Conservation (phyloP, 1,140 invertebrate genomes). For the Zaprionus ghesquierei region DNA sequence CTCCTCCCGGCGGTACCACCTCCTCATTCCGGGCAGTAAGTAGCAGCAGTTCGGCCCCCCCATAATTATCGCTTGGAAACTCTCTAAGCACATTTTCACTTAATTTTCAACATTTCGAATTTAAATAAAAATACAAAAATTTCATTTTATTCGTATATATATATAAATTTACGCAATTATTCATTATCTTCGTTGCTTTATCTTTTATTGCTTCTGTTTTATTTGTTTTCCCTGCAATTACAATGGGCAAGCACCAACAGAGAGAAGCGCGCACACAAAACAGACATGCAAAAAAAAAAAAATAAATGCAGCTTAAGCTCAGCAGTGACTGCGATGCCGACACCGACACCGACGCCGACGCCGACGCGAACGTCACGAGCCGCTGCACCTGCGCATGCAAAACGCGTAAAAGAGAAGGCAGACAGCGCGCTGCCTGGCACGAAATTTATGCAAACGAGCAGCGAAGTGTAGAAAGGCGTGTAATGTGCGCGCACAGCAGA, state of each 20-base stretch:
- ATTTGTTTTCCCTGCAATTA: constrained; percentile 61
- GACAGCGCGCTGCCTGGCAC: constrained; percentile 53
- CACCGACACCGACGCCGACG: not conserved
- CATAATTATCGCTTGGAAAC: constrained; percentile 45
- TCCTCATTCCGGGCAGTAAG: not conserved
- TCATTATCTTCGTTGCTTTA: constrained; percentile 14
- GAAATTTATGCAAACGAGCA: constrained; percentile 80
- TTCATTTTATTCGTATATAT: constrained; percentile 35
- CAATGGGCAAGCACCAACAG: constrained; percentile 47
- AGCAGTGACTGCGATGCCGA: constrained; percentile 1
- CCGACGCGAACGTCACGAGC: constrained; percentile 50
- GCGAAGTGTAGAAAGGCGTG: constrained; percentile 78
- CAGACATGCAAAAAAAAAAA: constrained; percentile 19
- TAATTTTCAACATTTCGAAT: constrained; percentile 30
- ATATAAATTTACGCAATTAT: constrained; percentile 44
- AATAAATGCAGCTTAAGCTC: too few relatives aligned
- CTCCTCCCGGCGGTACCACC: not conserved
- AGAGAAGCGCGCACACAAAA: constrained; percentile 11
- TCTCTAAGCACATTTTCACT: constrained; percentile 68
- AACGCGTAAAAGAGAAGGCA: constrained; percentile 36
- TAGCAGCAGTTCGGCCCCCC: too few relatives aligned
- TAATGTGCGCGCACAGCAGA: constrained; percentile 40
- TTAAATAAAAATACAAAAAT: constrained; percentile 64
- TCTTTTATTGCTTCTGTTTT: constrained; percentile 25
- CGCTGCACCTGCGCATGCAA: constrained; percentile 70